Conservation (phyloP, 2,888 invertebrate genomes). For the Brassicogethes aeneus region DNA sequence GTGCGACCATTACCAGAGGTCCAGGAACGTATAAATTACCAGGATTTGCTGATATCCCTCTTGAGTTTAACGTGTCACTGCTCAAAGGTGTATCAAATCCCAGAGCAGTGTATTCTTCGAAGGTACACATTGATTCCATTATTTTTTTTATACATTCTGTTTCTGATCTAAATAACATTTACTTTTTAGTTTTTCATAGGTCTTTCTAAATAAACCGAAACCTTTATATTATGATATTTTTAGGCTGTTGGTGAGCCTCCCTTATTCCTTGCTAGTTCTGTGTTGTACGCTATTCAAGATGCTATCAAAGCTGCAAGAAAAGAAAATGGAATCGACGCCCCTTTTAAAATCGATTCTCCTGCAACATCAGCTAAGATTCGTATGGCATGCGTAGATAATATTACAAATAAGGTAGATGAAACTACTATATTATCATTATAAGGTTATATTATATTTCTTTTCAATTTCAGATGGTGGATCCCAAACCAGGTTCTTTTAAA, state of each 20-base stretch:
- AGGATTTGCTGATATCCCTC: constrained; percentile 84
- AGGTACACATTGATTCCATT: constrained; percentile 48
- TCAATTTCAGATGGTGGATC: constrained; percentile 51
- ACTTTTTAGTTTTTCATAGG: too few species aligned
- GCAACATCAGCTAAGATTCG: constrained; percentile 84
- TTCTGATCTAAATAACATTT: not conserved
- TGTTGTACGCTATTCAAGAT: constrained; percentile 83
- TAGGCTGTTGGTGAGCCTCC: constrained; percentile 96
- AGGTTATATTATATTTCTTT: too few species aligned
- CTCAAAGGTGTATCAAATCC: constrained; percentile 86
- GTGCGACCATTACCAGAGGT: constrained; percentile 73
- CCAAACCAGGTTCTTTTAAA: constrained; percentile 46
- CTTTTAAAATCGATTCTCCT: constrained; percentile 69
- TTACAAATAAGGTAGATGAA: constrained; percentile 71
- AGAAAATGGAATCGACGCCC: constrained; percentile 52
- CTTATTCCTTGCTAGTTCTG: constrained; percentile 78
- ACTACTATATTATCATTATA: not conserved
- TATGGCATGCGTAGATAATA: constrained; percentile 79
- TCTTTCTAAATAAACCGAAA: constrained; percentile 1
- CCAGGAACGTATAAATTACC: constrained; percentile 94
- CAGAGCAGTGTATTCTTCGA: constrained; percentile 89
- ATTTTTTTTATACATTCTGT: constrained; percentile 1
- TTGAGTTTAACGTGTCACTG: constrained; percentile 85
- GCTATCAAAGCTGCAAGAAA: constrained; percentile 72
- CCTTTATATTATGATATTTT: constrained; percentile 20